Base-by-base conservation (phyloP, 2,888 invertebrate genomes). In the Agrypnus murinus region DNA sequence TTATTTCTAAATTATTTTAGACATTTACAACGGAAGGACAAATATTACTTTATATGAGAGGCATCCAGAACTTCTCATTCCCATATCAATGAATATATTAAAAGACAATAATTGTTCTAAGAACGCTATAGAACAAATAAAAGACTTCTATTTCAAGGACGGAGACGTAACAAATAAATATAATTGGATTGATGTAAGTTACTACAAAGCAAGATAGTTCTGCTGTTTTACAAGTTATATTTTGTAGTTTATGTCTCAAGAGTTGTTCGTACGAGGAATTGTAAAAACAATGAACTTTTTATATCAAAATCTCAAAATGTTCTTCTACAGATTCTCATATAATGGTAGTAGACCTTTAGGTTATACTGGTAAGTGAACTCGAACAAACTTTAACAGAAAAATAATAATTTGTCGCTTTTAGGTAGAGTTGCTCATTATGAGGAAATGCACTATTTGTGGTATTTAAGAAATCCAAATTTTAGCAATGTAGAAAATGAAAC, bases 201-300 rank as follows among this genome's bases (percentile, higher is more conserved):
- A 25, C 5, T 2, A 48, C 6, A 5, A 12, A 14, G 14, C 34
- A 64, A 19, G 1, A 14, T 34, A 17, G 19, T 50, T 46, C 17
- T 7, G 9, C 36, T 36, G 25, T 3, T 50, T 6, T 19, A 19
- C 25, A 14, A 50, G 12, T 17, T 43, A n/a, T 31, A 46, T 17
- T 43, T 67, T 59, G 1, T 17, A 71, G 71, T 66, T 46, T 12
- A 66, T 66, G 63, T 62, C 66, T 8, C 63, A 66, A 50, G 66
- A 67, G 10, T n/a, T 57, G 7, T 68, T 68, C 34, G 67, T 67
- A 0, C 48, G 63, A 14, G 64, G 71, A 15, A 64, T 67, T 2
- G 9, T 34, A 14, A 63, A 71, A 38, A 25, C 64, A 5, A n/a
- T 58, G 9, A 38, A 55, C 10, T 50, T 58, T 10, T 43, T 59